Percentiles rank a stretch among this genome's conserved stretches.
phyloP scores from a whole-genome alignment of 2,888 invertebrate genomes.

The Galerucella nymphaeae region DNA sequence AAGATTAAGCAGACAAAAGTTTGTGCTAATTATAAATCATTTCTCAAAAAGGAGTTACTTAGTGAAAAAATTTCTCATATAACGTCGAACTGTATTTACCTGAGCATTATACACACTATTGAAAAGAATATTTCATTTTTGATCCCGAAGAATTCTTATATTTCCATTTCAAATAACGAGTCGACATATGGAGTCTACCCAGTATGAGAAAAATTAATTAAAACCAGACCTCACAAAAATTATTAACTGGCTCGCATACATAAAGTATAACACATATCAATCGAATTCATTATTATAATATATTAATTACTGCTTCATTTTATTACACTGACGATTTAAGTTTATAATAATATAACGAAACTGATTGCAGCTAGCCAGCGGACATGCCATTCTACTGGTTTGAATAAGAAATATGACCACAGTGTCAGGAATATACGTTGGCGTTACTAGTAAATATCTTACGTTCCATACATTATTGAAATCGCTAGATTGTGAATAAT shows the following conservation, averaged over 20 bases:
- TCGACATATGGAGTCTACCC: background rate
- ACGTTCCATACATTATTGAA: conserved; percentile 13
- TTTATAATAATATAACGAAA: conserved; percentile 18
- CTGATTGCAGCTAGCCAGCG: conserved; percentile 23
- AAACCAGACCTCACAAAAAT: background rate
- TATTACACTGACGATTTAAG: conserved; percentile 17
- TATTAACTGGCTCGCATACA: background rate
- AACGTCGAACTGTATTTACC: no score
- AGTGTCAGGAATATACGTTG: conserved; percentile 16
- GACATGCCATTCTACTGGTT: conserved; percentile 19
- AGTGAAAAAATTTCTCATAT: no score
- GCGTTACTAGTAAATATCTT: conserved; percentile 19
- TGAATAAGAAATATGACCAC: conserved; percentile 25
- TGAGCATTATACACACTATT: no score
- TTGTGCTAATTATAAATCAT: no score
- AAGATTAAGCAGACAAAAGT: no score
- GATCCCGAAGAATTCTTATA: no score
- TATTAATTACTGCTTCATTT: conserved; percentile 20
- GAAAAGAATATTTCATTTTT: no score
- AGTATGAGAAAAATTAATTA: background rate
- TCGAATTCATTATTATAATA: conserved; percentile 13
- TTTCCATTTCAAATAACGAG: background rate
- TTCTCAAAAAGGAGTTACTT: no score
- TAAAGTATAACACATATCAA: background rate
- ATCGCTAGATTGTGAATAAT: conserved; percentile 4